phyloP scores from a whole-genome alignment of 2,888 invertebrate genomes.

The Euzophera pinguis region DNA sequence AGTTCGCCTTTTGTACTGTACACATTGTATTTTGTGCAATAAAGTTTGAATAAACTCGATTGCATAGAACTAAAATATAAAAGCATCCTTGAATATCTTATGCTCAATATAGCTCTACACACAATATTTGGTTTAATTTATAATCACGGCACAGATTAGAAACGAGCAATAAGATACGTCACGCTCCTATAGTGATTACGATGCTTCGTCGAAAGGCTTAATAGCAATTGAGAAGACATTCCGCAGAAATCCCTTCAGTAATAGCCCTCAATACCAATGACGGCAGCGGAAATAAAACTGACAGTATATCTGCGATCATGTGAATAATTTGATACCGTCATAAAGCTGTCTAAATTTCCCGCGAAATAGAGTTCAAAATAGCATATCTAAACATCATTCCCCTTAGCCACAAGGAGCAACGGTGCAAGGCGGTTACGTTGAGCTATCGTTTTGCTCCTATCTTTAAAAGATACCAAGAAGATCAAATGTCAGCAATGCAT shows the following conservation, averaged over 20 bases:
- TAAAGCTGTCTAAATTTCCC: slow-evolving; percentile 1
- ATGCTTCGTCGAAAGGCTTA: background rate
- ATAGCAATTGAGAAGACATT: slow-evolving; percentile 1
- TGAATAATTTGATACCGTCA: slow-evolving; percentile 13
- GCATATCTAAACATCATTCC: background rate
- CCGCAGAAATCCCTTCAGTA: slow-evolving; percentile 4
- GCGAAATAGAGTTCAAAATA: background rate
- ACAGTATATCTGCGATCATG: slow-evolving; percentile 30
- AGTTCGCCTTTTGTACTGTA: no score
- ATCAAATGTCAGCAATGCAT: slow-evolving; percentile 1
- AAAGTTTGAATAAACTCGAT: no score
- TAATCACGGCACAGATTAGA: background rate
- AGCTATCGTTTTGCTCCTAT: slow-evolving; percentile 2
- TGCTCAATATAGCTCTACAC: no score
- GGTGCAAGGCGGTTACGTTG: background rate
- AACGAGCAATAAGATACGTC: background rate
- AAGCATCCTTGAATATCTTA: no score
- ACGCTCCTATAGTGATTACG: background rate
- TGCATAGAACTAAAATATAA: no score
- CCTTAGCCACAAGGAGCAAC: background rate
- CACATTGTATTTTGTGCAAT: no score
- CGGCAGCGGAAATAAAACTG: slow-evolving; percentile 32
- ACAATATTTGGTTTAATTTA: background rate
- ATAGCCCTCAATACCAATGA: slow-evolving; percentile 17
- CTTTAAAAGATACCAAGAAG: background rate